A percentile compares a stretch with the other conserved stretches of the same genome.
Conservation (phyloP, 2,888 invertebrate genomes). For the Calliscelio sp. region DNA sequence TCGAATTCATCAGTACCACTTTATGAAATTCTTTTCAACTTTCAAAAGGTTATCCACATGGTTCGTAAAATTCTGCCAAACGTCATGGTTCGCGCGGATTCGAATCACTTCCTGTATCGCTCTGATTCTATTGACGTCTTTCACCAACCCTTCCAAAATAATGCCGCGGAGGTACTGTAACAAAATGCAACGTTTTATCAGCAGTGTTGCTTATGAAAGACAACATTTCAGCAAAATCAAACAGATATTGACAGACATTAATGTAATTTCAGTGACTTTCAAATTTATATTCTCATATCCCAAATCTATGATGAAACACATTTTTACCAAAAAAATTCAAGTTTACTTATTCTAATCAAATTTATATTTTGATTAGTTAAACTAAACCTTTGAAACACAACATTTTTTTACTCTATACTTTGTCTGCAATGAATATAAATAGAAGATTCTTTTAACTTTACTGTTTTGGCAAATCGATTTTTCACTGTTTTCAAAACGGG, state of each 20-base stretch:
- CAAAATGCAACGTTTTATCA: conserved; percentile 9
- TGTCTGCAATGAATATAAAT: no score
- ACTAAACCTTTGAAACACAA: no score
- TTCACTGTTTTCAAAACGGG: conserved; percentile 51
- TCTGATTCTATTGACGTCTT: conserved; percentile 27
- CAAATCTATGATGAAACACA: no score
- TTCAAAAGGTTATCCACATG: conserved; percentile 20
- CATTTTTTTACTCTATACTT: no score
- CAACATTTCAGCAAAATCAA: not conserved
- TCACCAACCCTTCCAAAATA: conserved; percentile 48
- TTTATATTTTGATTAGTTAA: no score
- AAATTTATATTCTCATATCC: no score
- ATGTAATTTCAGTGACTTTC: not conserved
- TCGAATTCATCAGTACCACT: conserved; percentile 9
- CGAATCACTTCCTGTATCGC: conserved; percentile 29
- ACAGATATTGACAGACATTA: not conserved
- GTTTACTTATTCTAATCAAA: no score
- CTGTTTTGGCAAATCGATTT: conserved; percentile 56
- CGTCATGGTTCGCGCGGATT: conserved; percentile 15
- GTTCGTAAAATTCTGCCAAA: conserved; percentile 48
- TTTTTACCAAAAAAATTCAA: no score
- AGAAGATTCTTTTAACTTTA: conserved; percentile 38
- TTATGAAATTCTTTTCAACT: conserved; percentile 35
- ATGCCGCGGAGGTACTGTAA: conserved; percentile 52
- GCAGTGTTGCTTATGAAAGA: not conserved